Percentiles rank a stretch among this genome's conserved stretches.
Conservation (phyloP, 2,888 invertebrate species). For the Athalia cordata region DNA sequence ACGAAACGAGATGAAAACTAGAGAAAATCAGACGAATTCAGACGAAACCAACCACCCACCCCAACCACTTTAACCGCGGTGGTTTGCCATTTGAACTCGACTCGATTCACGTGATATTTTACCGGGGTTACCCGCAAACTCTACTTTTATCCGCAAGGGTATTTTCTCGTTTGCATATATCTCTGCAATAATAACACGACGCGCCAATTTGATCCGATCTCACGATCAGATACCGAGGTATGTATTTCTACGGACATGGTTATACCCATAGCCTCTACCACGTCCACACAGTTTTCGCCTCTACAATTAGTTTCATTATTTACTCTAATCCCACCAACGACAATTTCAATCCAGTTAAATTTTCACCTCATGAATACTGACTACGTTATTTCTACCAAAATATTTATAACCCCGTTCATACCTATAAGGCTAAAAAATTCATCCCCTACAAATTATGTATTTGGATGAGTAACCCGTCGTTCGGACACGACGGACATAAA, state of each 20-base stretch:
- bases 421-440: too few species aligned
- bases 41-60: background rate
- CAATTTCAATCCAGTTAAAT: too few species aligned
- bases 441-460: too few species aligned
- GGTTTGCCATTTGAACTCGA: constrained; percentile 35
- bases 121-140: constrained; percentile 18
- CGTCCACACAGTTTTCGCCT: too few species aligned
- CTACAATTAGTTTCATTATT: background rate
- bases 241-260: background rate
- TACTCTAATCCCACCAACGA: background rate
- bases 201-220: background rate
- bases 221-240: too few species aligned
- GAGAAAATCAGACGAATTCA: constrained; percentile 38
- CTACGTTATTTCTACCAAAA: too few species aligned
- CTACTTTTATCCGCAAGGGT: constrained; percentile 1
- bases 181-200: constrained; percentile 20
- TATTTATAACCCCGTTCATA: too few species aligned
- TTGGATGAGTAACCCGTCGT: too few species aligned
- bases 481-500: background rate
- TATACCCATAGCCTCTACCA: background rate
- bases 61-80: constrained; percentile 5
- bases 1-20: constrained; percentile 35
- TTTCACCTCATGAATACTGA: too few species aligned
- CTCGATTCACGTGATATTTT: constrained; percentile 37
- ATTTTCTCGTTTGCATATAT: background rate